Percentiles rank a stretch among this genome's conserved stretches.
Conservation (phyloP, 2,797 vertebrate genomes). For the Spea hammondii region DNA sequence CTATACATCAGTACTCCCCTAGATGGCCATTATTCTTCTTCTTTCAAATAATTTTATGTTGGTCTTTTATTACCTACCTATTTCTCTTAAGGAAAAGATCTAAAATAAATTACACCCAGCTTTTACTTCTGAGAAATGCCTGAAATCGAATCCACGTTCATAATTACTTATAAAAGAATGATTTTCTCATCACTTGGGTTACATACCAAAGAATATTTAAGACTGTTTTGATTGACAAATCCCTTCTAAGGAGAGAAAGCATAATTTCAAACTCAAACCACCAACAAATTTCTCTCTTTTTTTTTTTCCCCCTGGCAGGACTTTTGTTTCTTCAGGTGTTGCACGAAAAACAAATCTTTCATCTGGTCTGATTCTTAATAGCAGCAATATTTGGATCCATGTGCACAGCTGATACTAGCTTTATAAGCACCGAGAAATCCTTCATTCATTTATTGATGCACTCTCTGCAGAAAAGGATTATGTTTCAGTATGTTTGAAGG, state of each 20-base stretch:
- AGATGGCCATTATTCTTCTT: not conserved
- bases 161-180: slow-evolving; percentile 33
- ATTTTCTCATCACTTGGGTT: slow-evolving; percentile 46
- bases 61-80: not conserved
- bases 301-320: slow-evolving; percentile 55
- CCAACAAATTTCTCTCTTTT: slow-evolving; percentile 53
- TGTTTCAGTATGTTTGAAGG: slow-evolving; percentile 66
- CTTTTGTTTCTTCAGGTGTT: slow-evolving; percentile 66
- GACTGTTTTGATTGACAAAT: slow-evolving; percentile 61
- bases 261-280: slow-evolving; percentile 62
- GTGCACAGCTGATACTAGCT: slow-evolving; percentile 55
- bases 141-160: slow-evolving; percentile 7
- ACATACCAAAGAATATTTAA: slow-evolving; percentile 43
- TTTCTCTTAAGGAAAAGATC: not conserved
- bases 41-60: not conserved
- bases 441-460: slow-evolving; percentile 58
- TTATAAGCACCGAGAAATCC: slow-evolving; percentile 46
- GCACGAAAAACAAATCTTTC: slow-evolving; percentile 63
- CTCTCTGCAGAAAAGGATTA: slow-evolving; percentile 58
- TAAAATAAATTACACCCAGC: not conserved
- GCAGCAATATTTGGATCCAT: slow-evolving; percentile 60
- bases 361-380: slow-evolving; percentile 57
- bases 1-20: too few species aligned
- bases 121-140: not conserved
- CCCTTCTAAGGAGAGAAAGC: slow-evolving; percentile 55